Percentiles rank a stretch among this genome's conserved stretches.
Conservation (phyloP, 2,797 vertebrate genomes). For the Pipistrellus pygmaeus region DNA sequence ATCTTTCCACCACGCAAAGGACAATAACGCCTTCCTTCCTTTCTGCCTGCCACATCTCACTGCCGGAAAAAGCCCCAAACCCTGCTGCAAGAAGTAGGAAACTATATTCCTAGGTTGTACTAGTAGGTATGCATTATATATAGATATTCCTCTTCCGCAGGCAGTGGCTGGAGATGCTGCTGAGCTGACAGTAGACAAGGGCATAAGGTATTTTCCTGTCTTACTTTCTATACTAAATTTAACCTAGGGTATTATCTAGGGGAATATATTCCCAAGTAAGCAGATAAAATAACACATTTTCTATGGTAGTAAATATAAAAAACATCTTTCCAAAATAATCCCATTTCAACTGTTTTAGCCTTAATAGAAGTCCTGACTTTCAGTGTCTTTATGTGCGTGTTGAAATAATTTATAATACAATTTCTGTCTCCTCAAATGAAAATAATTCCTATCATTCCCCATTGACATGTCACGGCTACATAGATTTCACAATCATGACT, state of each 20-base stretch:
- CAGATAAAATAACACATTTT: constrained; percentile 17
- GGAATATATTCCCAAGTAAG: constrained; percentile 30
- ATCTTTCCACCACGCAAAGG: not conserved
- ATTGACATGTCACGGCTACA: not conserved
- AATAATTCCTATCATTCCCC: not conserved
- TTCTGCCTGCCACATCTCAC: not conserved
- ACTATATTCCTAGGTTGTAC: not conserved
- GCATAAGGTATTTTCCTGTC: not conserved
- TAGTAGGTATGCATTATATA: not conserved
- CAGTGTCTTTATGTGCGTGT: constrained; percentile 12
- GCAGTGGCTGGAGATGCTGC: not conserved
- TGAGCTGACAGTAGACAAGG: not conserved
- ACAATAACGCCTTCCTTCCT: not conserved
- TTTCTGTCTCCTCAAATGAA: constrained; percentile 26
- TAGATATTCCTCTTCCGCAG: not conserved
- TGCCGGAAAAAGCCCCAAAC: not conserved
- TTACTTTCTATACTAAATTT: not conserved
- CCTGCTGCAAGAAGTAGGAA: not conserved
- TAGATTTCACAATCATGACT: not conserved
- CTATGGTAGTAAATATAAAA: not conserved
- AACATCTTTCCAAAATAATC: constrained; percentile 35
- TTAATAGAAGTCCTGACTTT: constrained; percentile 34
- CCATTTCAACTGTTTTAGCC: not conserved
- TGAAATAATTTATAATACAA: constrained; percentile 48
- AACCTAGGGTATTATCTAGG: not conserved